Evolutionary conservation across 2,888 invertebrate species (phyloP), one percentile per base, ranked within the genome.

Genomic region (Latrodectus hesperus): DNA sequence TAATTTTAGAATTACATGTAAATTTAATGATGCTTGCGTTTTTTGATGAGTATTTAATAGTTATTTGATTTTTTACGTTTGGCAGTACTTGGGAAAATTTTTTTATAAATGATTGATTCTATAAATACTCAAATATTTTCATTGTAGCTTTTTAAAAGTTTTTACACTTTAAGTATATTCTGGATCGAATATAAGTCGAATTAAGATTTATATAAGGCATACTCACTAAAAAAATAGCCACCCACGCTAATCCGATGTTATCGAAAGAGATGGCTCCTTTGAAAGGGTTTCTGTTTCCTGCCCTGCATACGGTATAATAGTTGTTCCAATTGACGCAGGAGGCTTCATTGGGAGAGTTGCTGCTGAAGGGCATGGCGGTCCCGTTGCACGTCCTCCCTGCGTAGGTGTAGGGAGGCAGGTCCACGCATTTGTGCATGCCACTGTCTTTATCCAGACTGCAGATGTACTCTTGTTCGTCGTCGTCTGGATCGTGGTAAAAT

Each of bases 221-320:
- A 94, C 95, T 96, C 94, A 99, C 99, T 94, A 99, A 95, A 92
- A 92, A 90, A 93, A 99, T 99, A 90, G 99, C 99, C 90, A 99
- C 99, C 99, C 99, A 99, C 49, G 99, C 99, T 91, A 99, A 95
- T 90, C 99, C 99, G 91, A 99, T 99, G 93, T 99, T 99, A 93
- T 99, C 99, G 93, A 99, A 99, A 67, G 98, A 98, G 92, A 99
- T 99, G 85, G 99, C 98, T 89, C 99, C 99, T 93, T 98, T 97
- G 93, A 99, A 99, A 16, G 99, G 99, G 94, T 99, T 99, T 91
- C 96, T 95, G 81, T 97, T 98, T 90, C 96, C 95, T 90, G 98
- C 96, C 89, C 95, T 95, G 93, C 99, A 99, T 91, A 96, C 95
- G 78, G 97, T 97, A 93, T 99, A 99, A 93, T 99, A 99, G 93